Base-by-base conservation (phyloP, 2,797 vertebrate species). In the Sebastes minor region DNA sequence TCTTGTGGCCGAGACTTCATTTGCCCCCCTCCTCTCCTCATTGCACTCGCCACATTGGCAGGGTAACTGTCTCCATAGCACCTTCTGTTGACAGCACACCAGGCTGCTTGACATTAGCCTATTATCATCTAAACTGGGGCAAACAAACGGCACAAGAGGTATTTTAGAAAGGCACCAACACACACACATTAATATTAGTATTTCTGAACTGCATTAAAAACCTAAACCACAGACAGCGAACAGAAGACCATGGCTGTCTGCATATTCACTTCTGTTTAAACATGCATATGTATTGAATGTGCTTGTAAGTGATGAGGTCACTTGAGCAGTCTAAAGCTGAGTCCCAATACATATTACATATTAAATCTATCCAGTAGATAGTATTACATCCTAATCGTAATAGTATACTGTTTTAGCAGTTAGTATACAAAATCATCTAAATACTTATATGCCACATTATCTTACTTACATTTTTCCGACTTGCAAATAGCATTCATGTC, bases 41-140 rank as follows among this genome's bases (percentile, higher is more conserved):
- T 2, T 71, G 30, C 59, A 78, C 23, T 55, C 65, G 14, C n/a
- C 30, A 61, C 67, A 84, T 27, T 69, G 80, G 52, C 87, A 78
- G 6, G 78, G 91, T 61, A 76, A 90, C 87, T 0, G 81, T 87
- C 63, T 81, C 90, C 87, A 92, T 89, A 71, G 83, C 63, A 80
- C 60, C 49, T 71, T 81, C 16, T 86, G 84, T 86, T 91, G 69
- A 83, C 78, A 73, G 22, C 12, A 69, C 62, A 76, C 42, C 59
- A 74, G 33, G 56, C 61, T 20, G 20, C 76, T 3, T 53, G 35
- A 81, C 11, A 69, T 56, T 23, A 49, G 14, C 25, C 25, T 3
- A 16, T 38, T 46, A 35, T 60, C 14, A 46, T 60, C 14, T 66
- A 53, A 82, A 32, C 22, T 55, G 2, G 30, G 27, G 11, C 28